phyloP scores from a whole-genome alignment of 64 coral and sea anemone genomes.

The Pocillopora verrucosa region DNA sequence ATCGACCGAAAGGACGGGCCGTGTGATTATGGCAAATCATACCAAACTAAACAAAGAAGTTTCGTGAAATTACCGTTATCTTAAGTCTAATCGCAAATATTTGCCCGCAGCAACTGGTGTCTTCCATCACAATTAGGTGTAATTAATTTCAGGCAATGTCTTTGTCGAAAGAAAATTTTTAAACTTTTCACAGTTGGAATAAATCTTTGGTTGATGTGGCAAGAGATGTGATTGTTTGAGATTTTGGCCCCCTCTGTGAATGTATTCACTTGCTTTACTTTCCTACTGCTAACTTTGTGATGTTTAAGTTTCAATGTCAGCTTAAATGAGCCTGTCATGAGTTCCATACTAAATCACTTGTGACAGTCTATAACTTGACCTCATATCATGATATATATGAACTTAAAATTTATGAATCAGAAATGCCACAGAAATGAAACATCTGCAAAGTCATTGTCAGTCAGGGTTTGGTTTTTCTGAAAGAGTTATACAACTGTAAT shows the following conservation, averaged over 20 bases:
- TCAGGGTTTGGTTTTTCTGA: neutral
- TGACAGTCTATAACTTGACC: constrained; percentile 1
- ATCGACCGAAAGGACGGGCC: neutral
- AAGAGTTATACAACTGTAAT: neutral
- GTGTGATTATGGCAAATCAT: neutral
- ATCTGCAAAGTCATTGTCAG: neutral
- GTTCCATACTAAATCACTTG: neutral
- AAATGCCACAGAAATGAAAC: neutral
- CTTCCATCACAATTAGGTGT: neutral
- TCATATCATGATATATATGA: neutral
- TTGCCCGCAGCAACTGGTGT: constrained; percentile 5
- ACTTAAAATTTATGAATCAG: neutral
- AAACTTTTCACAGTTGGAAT: neutral
- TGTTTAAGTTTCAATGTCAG: neutral
- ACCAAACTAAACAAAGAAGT: neutral
- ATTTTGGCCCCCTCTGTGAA: neutral
- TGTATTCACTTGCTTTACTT: neutral
- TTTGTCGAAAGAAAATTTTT: neutral
- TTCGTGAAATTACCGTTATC: constrained; percentile 17
- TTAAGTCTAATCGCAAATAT: neutral
- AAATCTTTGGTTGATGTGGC: neutral
- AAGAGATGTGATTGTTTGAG: neutral
- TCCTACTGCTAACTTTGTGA: neutral
- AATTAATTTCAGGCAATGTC: neutral
- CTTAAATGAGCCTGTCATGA: constrained; percentile 1